Evolutionary conservation across 1,140 invertebrate species (phyloP), one percentile per base, ranked within the genome.

Genomic region (Conus betulinus): DNA sequence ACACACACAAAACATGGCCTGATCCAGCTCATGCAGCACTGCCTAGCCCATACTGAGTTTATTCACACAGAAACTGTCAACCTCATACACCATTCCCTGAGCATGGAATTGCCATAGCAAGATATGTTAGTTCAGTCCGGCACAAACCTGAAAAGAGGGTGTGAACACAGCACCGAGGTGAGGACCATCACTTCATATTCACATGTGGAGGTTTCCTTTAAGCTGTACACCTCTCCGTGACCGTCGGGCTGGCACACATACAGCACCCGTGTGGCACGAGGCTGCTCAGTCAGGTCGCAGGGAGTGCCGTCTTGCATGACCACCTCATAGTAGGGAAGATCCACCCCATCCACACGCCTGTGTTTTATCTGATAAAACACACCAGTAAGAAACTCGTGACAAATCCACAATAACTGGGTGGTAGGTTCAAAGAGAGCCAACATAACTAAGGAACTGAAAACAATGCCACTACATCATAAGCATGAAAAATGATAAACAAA

Each of bases 131-230:
- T 39, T 39, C 39, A 39, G 39, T 23, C 67, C 67, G 6, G 13
- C 15, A 71, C 67, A 71, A 71, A 96, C 96, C 97, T 98, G 93
- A 98, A 99, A 91, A 97, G 97, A 3, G 98, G 98, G 96, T 99
- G 98, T 84, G 95, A 95, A 94, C 99, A 99, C 0, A 99, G 95
- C 17, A 97, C 94, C 5, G 97, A 97, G 3, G 98, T 98, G 10
- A 99, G 95, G 0, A 95, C 92, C 53, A 95, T 90, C 8, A 95
- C 90, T 90, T 94, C 93, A 95, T 99, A 99, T 95, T 98, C 97
- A 94, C 99, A 99, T 0, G 97, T 98, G 0, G 98, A 97, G 0
- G 97, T 97, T 95, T 99, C 99, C 93, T 99, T 98, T 60, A 99
- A 96, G 0, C 98, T 98, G 94, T 98, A 98, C 20, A 99, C 97